phyloP scores from a whole-genome alignment of 2,888 invertebrate genomes.

The Alentia gelatinosa region DNA sequence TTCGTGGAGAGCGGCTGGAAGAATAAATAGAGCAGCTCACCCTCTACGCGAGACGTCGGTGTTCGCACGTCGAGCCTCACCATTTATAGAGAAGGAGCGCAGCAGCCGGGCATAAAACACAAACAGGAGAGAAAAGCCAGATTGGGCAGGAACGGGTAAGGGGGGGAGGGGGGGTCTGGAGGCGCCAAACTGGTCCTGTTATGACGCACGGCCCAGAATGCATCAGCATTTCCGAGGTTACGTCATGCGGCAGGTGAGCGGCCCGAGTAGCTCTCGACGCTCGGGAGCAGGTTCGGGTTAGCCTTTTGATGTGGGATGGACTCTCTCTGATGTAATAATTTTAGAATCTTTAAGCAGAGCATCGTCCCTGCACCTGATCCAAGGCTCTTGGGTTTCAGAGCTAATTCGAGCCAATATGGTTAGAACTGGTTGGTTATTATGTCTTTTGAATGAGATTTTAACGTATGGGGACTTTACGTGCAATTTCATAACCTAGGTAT shows the following conservation, averaged over 20 bases:
- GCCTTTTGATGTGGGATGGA: too few relatives aligned
- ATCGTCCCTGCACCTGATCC: too few relatives aligned
- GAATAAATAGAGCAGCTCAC: background rate
- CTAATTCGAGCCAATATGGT: too few relatives aligned
- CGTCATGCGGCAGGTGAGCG: background rate
- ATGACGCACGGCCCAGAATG: background rate
- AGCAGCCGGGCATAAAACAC: background rate
- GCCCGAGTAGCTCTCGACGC: too few relatives aligned
- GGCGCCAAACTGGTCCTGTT: background rate
- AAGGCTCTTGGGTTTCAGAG: too few relatives aligned
- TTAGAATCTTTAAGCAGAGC: too few relatives aligned
- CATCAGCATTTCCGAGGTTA: background rate
- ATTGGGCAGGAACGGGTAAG: background rate
- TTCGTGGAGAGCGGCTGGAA: background rate
- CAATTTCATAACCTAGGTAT: too few relatives aligned
- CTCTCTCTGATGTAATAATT: too few relatives aligned
- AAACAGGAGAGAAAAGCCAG: background rate
- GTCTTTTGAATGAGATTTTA: too few relatives aligned
- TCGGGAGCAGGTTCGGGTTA: too few relatives aligned
- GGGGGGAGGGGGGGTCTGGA: background rate
- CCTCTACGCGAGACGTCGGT: background rate
- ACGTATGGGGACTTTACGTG: too few relatives aligned
- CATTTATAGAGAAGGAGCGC: background rate
- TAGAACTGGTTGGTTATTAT: too few relatives aligned
- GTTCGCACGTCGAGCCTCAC: background rate